Evolutionary conservation across 1,140 invertebrate species (phyloP).

Genomic region (Phymastichus coffea): DNA sequence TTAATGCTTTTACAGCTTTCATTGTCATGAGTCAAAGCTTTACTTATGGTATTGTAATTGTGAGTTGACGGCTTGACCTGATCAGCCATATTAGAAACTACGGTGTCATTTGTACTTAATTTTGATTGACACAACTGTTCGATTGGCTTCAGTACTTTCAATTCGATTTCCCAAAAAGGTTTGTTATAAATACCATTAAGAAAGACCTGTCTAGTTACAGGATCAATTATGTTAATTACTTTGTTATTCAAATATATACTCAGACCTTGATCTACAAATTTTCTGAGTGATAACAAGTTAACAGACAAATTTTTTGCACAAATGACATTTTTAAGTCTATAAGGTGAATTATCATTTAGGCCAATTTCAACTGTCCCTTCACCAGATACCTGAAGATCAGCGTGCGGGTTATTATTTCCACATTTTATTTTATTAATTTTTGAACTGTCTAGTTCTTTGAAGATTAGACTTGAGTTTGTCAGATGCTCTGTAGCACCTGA

Average conservation of each 20-base stretch:
- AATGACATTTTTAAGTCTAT: constrained; percentile 6
- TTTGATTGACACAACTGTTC: neutral
- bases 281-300: constrained; percentile 1
- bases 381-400: neutral
- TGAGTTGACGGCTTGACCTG: too few species aligned
- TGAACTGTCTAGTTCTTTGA: neutral
- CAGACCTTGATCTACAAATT: constrained; percentile 1
- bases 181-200: too few species aligned
- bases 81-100: neutral
- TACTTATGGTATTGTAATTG: too few species aligned
- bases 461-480: neutral
- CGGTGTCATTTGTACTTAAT: neutral
- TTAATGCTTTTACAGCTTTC: too few species aligned
- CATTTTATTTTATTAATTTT: neutral
- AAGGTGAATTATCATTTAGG: neutral
- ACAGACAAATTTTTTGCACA: constrained; percentile 9
- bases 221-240: constrained; percentile 26
- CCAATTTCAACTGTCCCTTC: neutral
- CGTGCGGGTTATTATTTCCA: neutral
- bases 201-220: constrained; percentile 7
- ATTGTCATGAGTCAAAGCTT: too few species aligned
- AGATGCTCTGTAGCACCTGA: neutral
- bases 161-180: constrained; percentile 26
- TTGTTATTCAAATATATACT: too few species aligned
- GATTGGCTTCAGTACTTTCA: neutral